Evolutionary conservation across 1,140 invertebrate genomes (phyloP), one percentile per base, ranked within the genome.

Genomic region (Saccostrea echinata): DNA sequence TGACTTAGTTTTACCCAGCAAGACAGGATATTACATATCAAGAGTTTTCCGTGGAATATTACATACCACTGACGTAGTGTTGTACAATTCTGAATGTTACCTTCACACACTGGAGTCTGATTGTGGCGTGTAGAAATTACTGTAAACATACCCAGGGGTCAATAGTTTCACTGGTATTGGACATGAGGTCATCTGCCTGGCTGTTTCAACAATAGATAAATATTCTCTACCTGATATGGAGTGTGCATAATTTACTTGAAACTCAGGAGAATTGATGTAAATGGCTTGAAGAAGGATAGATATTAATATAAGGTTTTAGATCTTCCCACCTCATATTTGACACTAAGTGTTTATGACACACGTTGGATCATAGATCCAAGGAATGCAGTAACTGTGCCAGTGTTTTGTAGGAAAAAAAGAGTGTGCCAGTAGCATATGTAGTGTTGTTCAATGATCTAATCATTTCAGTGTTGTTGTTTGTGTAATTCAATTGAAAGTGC

Each of bases 391-490:
- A 76, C 68, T 76, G 68, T 76, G 18, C 55, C 55, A 18, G 55
- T 61, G 55, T 61, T 55, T 55, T 55, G 53, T 21, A 68, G n/a
- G 64, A 24, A 24, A 24, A 68, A 68, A 76, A 30, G 68, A 76
- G 68, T 76, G 68, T 76, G 68, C 68, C 27, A 6, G 27, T 61
- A 61, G 68, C 68, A 27, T 64, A 24, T 76, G 68, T 33, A 30
- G 68, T 76, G 68, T 76, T 76, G 68, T 30, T 76, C 68, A 76
- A 76, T 76, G 68, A 76, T 76, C 68, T 76, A 76, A 76, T 33
- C 68, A 13, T 76, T 16, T 24, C 27, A 30, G 68, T 76, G 24
- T 76, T 76, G 24, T 76, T 76, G 27, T 76, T 76, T 76, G 68
- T 76, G 68, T 76, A 76, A 76, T 76, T 76, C 68, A 33, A 33